Base-by-base conservation (phyloP, 2,797 vertebrate species). In the Rhinichthys osculus region DNA sequence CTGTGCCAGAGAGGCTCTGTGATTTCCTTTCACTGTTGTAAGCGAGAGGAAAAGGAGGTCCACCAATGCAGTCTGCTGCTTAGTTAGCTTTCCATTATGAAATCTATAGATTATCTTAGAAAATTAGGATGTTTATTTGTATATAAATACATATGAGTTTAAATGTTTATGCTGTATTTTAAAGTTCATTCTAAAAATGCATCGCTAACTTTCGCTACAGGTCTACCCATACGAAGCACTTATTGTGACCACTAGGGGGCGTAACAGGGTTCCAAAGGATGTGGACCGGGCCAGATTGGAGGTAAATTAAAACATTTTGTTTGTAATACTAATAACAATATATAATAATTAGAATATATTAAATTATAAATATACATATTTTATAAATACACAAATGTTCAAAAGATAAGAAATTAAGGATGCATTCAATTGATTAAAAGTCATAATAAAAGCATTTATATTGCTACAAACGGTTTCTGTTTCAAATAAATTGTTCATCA, bases 171-270 rank as follows among this genome's bases (percentile, higher is more conserved):
- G 14, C 9, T 62, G 16, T 23, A 50, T n/a, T 72, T 52, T 21
- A 30, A 76, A 50, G 4, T 13, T 16, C 21, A 59, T 54, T 62
- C 19, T 69, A 9, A 52, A 27, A 21, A 67, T 16, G 10, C 19
- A 30, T 47, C 54, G 35, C 30, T 30, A 69, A 17, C 6, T 69
- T 21, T 80, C 17, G 69, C 87, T 87, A 30, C 86, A 99, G 98
- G 95, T 98, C 89, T 98, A 98, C 87, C 98, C 98, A 4, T 99
- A 99, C 7, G 98, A 99, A 86, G 95, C 96, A 27, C 96, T 99
- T 71, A 95, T 99, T 89, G 97, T 99, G 90, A 99, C 98, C 95
- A 99, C 97, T 0, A 97, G 98, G 85, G 98, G 98, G 84, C 96
- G 97, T 85, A 98, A 96, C 90, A 96, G 95, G 84, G 95, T 99